phyloP scores from a whole-genome alignment of 2,888 invertebrate genomes.

The Gryllus longicercus region DNA sequence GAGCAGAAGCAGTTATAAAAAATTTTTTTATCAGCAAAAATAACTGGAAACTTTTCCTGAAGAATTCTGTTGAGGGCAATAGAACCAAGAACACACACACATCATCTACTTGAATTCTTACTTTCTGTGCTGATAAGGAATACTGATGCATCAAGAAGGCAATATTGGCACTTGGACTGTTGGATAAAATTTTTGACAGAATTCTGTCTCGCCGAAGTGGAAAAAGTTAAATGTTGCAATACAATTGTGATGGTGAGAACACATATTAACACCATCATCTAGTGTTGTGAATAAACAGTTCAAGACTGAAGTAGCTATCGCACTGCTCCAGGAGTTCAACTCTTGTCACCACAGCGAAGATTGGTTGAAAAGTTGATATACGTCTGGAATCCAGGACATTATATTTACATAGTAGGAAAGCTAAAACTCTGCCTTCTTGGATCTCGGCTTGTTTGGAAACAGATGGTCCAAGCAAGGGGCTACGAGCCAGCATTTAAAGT shows the following conservation, averaged over 20 bases:
- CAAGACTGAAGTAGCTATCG: constrained; percentile 1
- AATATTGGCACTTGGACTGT: constrained; percentile 38
- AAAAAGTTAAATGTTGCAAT: not conserved
- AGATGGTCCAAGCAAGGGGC: constrained; percentile 24
- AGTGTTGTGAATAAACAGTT: not conserved
- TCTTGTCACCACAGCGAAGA: constrained; percentile 3
- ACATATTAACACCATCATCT: not conserved
- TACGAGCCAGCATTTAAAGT: constrained; percentile 34
- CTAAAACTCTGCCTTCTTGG: constrained; percentile 11
- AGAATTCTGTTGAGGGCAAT: constrained; percentile 28
- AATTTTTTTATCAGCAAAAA: constrained; percentile 31
- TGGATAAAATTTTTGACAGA: constrained; percentile 27
- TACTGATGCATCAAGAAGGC: constrained; percentile 33
- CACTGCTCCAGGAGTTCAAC: constrained; percentile 1
- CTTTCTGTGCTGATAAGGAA: constrained; percentile 19
- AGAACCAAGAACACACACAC: constrained; percentile 27
- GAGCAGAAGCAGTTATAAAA: constrained; percentile 32
- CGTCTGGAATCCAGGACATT: constrained; percentile 17
- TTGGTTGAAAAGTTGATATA: constrained; percentile 17
- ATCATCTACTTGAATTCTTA: constrained; percentile 22
- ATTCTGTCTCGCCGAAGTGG: not conserved
- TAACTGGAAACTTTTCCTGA: constrained; percentile 26
- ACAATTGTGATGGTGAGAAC: not conserved
- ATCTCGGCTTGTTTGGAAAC: not conserved
- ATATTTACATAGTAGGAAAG: constrained; percentile 10